Percentiles rank a stretch among this genome's conserved stretches.
Conservation (phyloP, 2,888 invertebrate genomes). For the Eumerus sabulonum region DNA sequence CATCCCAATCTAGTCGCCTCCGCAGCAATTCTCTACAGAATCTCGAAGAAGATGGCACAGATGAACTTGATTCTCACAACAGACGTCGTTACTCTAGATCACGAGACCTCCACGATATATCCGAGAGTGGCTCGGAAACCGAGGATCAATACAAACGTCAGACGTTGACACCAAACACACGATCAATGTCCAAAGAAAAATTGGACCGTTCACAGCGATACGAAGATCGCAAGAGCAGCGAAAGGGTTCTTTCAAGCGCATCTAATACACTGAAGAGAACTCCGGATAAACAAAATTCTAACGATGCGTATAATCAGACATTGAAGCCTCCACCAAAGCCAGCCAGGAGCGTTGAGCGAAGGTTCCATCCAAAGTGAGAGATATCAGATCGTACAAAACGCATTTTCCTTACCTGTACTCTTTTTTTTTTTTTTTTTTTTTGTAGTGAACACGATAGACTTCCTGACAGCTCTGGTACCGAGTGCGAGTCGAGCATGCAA, state of each 20-base stretch:
- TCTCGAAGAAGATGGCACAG: slow-evolving; percentile 74
- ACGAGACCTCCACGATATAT: slow-evolving; percentile 79
- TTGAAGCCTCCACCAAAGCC: slow-evolving; percentile 78
- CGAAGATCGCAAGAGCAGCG: slow-evolving; percentile 73
- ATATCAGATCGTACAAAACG: not conserved
- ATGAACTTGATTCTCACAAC: slow-evolving; percentile 77
- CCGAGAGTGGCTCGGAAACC: slow-evolving; percentile 78
- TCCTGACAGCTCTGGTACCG: slow-evolving; percentile 82
- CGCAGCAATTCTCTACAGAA: slow-evolving; percentile 78
- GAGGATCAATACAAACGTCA: slow-evolving; percentile 75
- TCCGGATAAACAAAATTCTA: slow-evolving; percentile 54
- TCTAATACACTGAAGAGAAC: slow-evolving; percentile 66
- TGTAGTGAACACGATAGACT: slow-evolving; percentile 76
- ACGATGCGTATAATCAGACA: slow-evolving; percentile 66
- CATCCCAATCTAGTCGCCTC: slow-evolving; percentile 70
- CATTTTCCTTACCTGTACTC: not conserved
- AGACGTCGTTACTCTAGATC: slow-evolving; percentile 78
- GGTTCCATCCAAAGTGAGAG: slow-evolving; percentile 70
- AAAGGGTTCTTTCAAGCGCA: slow-evolving; percentile 68
- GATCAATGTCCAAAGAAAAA: slow-evolving; percentile 72
- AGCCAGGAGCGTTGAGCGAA: slow-evolving; percentile 76
- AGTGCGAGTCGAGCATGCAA: slow-evolving; percentile 88
- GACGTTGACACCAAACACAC: slow-evolving; percentile 61
- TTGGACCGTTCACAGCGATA: slow-evolving; percentile 72
- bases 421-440: not conserved